These are phyloP conservation scores for Chaetodon trifascialis DNA, from an alignment of 2,113 vertebrate species.

Conservation along the genomic window DNA sequence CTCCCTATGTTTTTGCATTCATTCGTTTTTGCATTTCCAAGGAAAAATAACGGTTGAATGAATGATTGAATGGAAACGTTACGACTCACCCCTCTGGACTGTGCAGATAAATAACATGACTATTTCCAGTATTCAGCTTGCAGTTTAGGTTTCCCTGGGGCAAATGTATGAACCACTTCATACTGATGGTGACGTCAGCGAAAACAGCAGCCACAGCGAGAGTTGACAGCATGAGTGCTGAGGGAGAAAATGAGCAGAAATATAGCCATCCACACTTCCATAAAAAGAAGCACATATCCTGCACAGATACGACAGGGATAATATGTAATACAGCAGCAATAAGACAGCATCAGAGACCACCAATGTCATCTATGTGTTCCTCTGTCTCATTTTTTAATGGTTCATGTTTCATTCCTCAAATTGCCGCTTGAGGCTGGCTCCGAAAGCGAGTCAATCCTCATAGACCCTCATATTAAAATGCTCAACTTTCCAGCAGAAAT, in stretches of 20 bases:
- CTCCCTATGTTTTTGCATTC: no score
- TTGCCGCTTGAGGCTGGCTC: no score
- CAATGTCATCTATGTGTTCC: no score
- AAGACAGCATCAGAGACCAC: not conserved
- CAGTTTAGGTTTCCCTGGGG: constrained; percentile 87
- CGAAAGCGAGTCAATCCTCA: no score
- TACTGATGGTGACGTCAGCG: constrained; percentile 82
- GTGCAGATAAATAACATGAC: constrained; percentile 84
- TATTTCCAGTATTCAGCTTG: constrained; percentile 87
- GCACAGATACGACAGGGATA: not conserved
- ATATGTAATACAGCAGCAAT: not conserved
- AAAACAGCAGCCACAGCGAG: constrained; percentile 74
- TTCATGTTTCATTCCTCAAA: no score
- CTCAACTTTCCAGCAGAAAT: no score
- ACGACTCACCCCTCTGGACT: constrained; percentile 81
- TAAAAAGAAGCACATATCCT: not conserved
- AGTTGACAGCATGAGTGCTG: constrained; percentile 87
- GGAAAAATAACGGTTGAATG: no score
- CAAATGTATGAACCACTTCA: constrained; percentile 87
- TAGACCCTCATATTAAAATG: no score
- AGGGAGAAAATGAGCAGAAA: constrained; percentile 5
- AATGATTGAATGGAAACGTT: no score
- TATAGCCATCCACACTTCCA: not conserved
- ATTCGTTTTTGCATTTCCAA: no score
- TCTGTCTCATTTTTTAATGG: not conserved